Base-by-base conservation (phyloP, 2,888 invertebrate genomes). In the Ophioninae sp. region DNA sequence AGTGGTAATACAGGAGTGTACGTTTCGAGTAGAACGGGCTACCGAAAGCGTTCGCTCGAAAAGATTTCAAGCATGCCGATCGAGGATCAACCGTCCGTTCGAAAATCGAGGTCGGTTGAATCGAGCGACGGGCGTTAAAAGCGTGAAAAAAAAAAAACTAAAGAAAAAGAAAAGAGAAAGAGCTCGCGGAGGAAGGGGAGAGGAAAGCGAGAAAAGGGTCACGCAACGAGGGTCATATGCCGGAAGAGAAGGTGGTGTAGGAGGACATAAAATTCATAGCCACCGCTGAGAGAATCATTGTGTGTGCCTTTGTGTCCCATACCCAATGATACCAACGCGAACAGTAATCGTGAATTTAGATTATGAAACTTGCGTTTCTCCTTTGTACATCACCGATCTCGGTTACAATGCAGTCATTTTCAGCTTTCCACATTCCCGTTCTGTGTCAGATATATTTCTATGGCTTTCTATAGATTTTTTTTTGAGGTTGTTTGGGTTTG, bases 141-240 rank as follows among this genome's bases (percentile, higher is more conserved):
- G 50, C 69, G 75, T 30, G 30, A 3, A 30, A 30, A 30, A 30
- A 30, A 30, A 30, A 30, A 30, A 30, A 30, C 30, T 1, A 30
- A 30, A 30, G 30, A 30, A 30, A 30, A 50, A 68, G 76, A 70
- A 76, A 70, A 70, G 30, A 81, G 39, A 65, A 70, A 70, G 80
- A 50, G 69, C 20, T 57, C 8, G 69, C 44, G 57, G 62, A 57
- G 64, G 57, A 70, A 61, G 50, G 76, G 56, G 50, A 70, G 70
- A 76, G n/a, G 70, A 57, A 76, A 81, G 64, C 75, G 70, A 76
- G 75, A 76, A 81, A 81, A 81, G 81, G 76, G 76, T 81, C 81
- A 81, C 76, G 81, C 62, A 69, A 75, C 75, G 64, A 80, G 75
- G 75, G 62, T 80, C 75, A 80, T 30, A 30, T 50, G 69, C 76